Percentiles rank a stretch among this genome's conserved stretches.
phyloP scores from a whole-genome alignment of 2,888 invertebrate genomes.

The Drosophila quinaria region DNA sequence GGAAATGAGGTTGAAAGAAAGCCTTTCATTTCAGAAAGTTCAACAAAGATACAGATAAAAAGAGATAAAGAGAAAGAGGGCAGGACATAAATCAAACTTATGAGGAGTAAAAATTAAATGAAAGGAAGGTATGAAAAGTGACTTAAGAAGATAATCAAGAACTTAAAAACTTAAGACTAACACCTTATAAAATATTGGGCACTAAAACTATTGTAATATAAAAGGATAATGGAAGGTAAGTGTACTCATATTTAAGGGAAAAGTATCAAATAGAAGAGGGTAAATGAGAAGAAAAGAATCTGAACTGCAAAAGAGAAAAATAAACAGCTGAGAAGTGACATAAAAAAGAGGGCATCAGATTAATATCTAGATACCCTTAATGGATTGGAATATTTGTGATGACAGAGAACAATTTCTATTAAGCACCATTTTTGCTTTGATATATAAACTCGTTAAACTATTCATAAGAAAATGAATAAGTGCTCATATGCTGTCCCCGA shows the following conservation, averaged over 20 bases:
- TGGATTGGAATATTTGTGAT: slow-evolving; percentile 1
- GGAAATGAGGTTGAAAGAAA: slow-evolving; percentile 45
- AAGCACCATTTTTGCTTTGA: not conserved
- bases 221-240: not conserved
- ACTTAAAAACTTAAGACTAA: not conserved
- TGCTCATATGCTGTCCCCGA: not conserved
- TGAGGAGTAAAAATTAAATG: not conserved
- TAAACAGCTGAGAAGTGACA: not conserved
- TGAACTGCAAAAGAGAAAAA: not conserved
- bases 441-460: slow-evolving; percentile 4
- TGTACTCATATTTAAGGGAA: not conserved
- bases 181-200: not conserved
- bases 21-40: slow-evolving; percentile 3
- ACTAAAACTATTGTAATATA: not conserved
- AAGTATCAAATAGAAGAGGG: not conserved
- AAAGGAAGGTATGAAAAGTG: not conserved
- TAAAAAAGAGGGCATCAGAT: not conserved
- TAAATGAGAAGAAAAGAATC: not conserved
- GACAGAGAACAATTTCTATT: slow-evolving; percentile 12
- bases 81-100: not conserved
- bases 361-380: not conserved
- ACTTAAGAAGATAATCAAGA: not conserved
- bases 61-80: not conserved
- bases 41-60: not conserved
- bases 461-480: slow-evolving; percentile 33